These are phyloP conservation scores for Drosophila ambigua DNA, from an alignment of 1,140 invertebrate species.

Conservation along the genomic window DNA sequence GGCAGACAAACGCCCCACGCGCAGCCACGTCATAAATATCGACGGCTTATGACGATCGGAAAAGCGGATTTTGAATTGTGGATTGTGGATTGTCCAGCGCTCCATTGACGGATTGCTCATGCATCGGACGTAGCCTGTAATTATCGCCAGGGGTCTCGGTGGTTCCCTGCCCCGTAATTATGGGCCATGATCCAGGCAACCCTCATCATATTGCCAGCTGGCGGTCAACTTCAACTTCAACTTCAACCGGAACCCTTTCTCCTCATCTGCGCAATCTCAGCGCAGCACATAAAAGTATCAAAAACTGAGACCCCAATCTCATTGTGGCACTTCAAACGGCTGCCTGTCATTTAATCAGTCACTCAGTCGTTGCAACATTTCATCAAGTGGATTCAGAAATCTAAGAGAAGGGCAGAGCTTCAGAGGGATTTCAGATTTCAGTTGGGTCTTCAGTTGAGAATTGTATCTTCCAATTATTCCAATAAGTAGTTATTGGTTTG, in stretches of 20 bases:
- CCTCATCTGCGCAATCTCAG: constrained; percentile 13
- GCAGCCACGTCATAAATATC: constrained; percentile 51
- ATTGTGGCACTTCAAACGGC: constrained; percentile 73
- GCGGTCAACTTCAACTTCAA: constrained; percentile 11
- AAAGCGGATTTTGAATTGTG: constrained; percentile 11
- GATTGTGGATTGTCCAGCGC: neutral
- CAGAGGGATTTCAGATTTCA: neutral
- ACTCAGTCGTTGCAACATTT: constrained; percentile 39
- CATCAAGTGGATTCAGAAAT: constrained; percentile 2
- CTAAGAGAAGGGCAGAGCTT: neutral
- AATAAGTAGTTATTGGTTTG: too few species aligned
- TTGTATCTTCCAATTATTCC: too few species aligned
- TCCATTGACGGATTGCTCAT: constrained; percentile 8
- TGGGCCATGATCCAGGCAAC: constrained; percentile 44
- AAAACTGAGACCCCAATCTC: constrained; percentile 53
- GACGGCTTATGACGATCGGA: constrained; percentile 44
- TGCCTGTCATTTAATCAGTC: constrained; percentile 38
- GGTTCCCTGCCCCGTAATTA: constrained; percentile 46
- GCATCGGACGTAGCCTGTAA: constrained; percentile 32
- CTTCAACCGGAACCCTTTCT: constrained; percentile 20
- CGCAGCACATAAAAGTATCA: constrained; percentile 16
- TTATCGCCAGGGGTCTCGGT: constrained; percentile 32
- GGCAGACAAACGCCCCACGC: constrained; percentile 4
- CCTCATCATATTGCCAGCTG: constrained; percentile 42
- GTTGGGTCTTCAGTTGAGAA: too few species aligned